Percentiles rank a stretch among this genome's conserved stretches.
These are phyloP conservation scores for Belonocnema kinseyi DNA, from an alignment of 1,140 invertebrate genomes.

Conservation along the genomic window DNA sequence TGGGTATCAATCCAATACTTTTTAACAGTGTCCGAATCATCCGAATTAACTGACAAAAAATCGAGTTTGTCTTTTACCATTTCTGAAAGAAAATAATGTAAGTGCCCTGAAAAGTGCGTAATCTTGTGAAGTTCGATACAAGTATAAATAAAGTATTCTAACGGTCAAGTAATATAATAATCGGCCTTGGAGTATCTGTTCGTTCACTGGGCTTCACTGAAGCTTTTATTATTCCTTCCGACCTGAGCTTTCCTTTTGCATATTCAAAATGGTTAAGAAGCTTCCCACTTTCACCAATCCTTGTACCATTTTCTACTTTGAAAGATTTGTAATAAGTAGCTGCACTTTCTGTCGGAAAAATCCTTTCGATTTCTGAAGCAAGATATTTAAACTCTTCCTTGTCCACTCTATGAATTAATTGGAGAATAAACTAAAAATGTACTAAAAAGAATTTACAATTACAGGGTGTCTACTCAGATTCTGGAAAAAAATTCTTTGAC, in stretches of 20 bases:
- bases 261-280: slow-evolving; percentile 6
- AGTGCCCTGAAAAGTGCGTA: too few relatives aligned
- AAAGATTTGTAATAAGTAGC: background rate
- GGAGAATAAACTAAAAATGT: background rate
- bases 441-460: background rate
- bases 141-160: too few relatives aligned
- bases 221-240: background rate
- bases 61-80: too few relatives aligned
- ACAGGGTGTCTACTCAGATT: background rate
- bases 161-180: too few relatives aligned
- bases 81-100: too few relatives aligned
- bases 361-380: background rate
- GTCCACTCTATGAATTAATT: background rate
- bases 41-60: too few relatives aligned
- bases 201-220: too few relatives aligned
- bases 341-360: slow-evolving; percentile 6
- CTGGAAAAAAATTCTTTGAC: too few relatives aligned
- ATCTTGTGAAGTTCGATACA: too few relatives aligned
- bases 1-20: too few relatives aligned
- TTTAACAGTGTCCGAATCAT: too few relatives aligned
- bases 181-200: too few relatives aligned
- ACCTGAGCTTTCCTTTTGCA: background rate
- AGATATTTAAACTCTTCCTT: background rate
- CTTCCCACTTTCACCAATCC: background rate
- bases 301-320: slow-evolving; percentile 5